phyloP scores from a whole-genome alignment of 2,797 vertebrate species.

The Acanthornis magna region DNA sequence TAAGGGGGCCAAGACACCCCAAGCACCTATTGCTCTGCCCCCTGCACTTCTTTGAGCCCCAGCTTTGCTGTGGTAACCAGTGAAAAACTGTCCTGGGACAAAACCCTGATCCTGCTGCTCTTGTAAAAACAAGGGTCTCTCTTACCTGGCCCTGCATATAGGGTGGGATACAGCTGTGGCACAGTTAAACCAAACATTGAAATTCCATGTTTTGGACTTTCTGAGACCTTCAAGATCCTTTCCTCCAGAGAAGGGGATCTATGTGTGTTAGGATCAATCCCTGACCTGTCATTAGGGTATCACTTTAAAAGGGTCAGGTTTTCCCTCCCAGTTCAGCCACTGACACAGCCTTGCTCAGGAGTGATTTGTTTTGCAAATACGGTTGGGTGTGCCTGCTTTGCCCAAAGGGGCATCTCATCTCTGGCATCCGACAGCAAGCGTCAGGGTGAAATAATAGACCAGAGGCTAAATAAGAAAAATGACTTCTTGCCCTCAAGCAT shows the following conservation, averaged over 20 bases:
- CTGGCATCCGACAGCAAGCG: background rate
- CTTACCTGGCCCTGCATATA: background rate
- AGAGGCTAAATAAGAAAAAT: slow-evolving; percentile 57
- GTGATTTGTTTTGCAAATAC: background rate
- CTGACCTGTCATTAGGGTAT: background rate
- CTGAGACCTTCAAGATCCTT: background rate
- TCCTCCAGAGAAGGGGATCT: background rate
- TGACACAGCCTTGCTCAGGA: background rate
- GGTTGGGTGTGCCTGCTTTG: background rate
- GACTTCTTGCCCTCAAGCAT: slow-evolving; percentile 42
- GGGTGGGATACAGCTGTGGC: background rate
- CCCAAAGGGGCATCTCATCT: slow-evolving; percentile 31
- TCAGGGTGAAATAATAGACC: slow-evolving; percentile 37
- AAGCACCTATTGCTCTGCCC: background rate
- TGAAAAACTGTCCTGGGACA: background rate
- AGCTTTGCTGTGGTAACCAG: background rate
- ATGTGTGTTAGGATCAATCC: background rate
- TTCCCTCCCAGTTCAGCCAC: background rate
- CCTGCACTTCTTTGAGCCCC: rapidly evolving
- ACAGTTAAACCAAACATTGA: background rate
- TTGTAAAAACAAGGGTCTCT: background rate
- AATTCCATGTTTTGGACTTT: background rate
- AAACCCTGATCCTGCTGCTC: rapidly evolving
- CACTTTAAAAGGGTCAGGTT: background rate
- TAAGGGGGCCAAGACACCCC: background rate